Evolutionary conservation across 1,140 invertebrate species (phyloP).

Genomic region (Eriocheir sinensis): DNA sequence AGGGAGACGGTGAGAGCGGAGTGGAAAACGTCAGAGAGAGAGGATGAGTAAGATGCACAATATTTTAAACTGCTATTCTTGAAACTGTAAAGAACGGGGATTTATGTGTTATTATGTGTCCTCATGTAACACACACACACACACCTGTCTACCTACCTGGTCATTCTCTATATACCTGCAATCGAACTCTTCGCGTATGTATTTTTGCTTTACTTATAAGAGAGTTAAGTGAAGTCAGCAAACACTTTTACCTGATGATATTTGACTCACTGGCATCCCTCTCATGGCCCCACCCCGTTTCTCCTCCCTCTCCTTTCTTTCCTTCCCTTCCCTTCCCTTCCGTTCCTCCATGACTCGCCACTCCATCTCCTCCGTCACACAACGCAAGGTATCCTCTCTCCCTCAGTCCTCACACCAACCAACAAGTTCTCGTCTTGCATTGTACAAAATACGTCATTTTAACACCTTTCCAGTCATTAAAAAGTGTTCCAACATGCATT

Average conservation of each 20-base stretch:
- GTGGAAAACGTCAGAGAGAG: not conserved
- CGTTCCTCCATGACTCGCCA: not conserved
- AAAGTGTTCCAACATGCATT: not conserved
- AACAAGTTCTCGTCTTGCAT: no score
- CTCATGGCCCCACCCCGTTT: not conserved
- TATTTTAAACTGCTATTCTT: no score
- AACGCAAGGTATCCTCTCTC: not conserved
- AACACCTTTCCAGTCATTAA: not conserved
- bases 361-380: not conserved
- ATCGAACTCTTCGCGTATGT: no score
- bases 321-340: not conserved
- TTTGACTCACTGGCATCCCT: not conserved
- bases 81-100: no score
- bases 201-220: no score
- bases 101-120: no score
- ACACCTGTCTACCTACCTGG: no score
- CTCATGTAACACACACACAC: no score
- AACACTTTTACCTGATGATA: not conserved
- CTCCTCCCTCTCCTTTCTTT: slow-evolving; percentile 20
- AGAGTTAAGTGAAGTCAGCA: no score
- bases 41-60: not conserved
- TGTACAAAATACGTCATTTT: not conserved
- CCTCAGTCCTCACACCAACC: not conserved
- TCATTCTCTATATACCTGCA: no score
- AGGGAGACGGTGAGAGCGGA: not conserved